Base-by-base conservation (phyloP, 2,888 invertebrate species). In the Amphimallon solstitiale region DNA sequence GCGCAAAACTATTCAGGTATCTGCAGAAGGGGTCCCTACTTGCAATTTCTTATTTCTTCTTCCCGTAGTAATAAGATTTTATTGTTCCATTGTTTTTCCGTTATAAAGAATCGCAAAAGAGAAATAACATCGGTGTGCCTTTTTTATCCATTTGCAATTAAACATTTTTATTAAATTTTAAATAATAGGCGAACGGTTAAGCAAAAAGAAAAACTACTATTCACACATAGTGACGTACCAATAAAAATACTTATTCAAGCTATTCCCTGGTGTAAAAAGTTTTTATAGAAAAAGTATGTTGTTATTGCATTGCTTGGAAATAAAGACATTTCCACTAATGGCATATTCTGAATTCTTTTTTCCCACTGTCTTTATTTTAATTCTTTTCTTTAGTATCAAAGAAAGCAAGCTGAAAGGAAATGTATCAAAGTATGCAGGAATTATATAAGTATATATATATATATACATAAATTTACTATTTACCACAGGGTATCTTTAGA, bases 161-260 rank as follows among this genome's bases (percentile, higher is more conserved):
- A 64, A 54, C 45, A 64, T 64, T 64, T 64, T 64, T 64, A 64
- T 64, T 64, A 64, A 64, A 54, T 64, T 64, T 64, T 64, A 64
- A 64, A 64, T 64, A 49, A 46, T 34, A 48, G 23, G 7, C 34
- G 46, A 5, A 12, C 62, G 19, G 38, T 15, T 19, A 54, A 38
- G 37, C 12, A 56, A 34, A 12, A 56, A 56, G 19, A 9, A 19
- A 34, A 15, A 45, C 54, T 14, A 35, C 49, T 38, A 62, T 62
- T 49, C 62, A 62, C 62, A 48, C 38, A 37, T 49, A 62, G 19
- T 37, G 37, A 17, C 38, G 38, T 10, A 15, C 29, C 62, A 48
- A 62, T 62, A 62, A 62, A 62, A 62, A 62, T 62, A 62, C 49
- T 62, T 62, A 48, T 62, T 17, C 40, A 17, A 23, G 62, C n/a